Evolutionary conservation across 92 coral and sea anemone species (phyloP), one percentile per base, ranked within the genome.

Genomic region (Micromussa lordhowensis): DNA sequence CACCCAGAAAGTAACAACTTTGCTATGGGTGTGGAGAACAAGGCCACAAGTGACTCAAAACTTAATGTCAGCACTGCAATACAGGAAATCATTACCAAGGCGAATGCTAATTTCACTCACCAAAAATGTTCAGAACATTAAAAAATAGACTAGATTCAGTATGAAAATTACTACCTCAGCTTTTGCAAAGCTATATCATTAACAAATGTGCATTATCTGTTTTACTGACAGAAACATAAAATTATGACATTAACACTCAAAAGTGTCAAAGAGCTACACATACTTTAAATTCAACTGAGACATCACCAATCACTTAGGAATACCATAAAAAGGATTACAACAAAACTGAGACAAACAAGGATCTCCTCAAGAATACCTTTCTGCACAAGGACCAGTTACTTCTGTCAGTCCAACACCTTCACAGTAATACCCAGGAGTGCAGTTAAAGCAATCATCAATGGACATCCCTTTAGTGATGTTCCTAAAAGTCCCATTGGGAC

Each of bases 361-460:
- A 10, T 51, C 11, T 44, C 86, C 1, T 17, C 31, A 61, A 34
- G 1, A 44, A 68, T 90, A 97, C 99, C 97, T 94, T 90, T 83
- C 91, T 35, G 96, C 99, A 91, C 99, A 97, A 17, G 94, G 94
- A 12, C 96, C 99, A 81, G 97, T 88, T 22, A 88, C 97, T n/a
- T 82, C 44, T 11, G 93, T 79, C 54, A 97, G 91, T 26, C 99
- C 99, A 59, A 84, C 87, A 18, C 96, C 93, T 54, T 96, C 94
- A 86, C 99, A 97, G 87, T 97, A 97, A 74, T 82, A 89, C 31
- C 99, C 98, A 15, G 99, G 94, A 16, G 99, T 97, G 57, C 99
- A 97, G 78, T 89, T 87, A 75, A 93, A 97, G 77, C 99, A 97
- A 57, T 96, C 98, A 48, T 82, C 63, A 11, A 88, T 16, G 14